Evolutionary conservation across 1,140 invertebrate genomes (phyloP), one percentile per base, ranked within the genome.

Genomic region (Camponotus pennsylvanicus): DNA sequence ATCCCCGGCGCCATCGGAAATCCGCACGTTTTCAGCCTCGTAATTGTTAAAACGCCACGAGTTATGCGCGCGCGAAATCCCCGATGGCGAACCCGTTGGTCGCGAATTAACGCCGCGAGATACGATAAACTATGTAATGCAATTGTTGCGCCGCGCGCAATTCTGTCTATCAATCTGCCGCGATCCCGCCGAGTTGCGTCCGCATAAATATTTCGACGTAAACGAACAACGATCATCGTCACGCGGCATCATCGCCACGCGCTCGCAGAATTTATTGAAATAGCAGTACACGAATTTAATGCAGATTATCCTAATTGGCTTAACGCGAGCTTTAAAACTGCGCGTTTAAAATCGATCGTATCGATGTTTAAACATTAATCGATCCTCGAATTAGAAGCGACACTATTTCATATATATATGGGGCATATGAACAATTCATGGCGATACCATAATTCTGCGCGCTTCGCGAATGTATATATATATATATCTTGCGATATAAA

Each of bases 101-200:
- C 45, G 70, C 57, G 21, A 55, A 40, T 57, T 82, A 86, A 86
- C 40, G 70, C 76, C 52, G 75, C 78, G 45, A 45, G 63, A 63
- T 52, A 52, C 64, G 76, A 86, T 71, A 80, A 76, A 70, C 63
- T 52, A 49, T 45, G 27, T 82, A 69, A 83, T 55, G 79, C 79
- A 83, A 83, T 83, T 75, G 40, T 40, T 21, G 40, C 6, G 27
- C 6, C 2, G 27, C 40, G 40, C 55, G 18, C 79, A 63, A 83
- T 83, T 75, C 69, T 45, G 61, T 75, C 69, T 61, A 37, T 15
- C 40, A 73, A 63, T 83, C 55, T 27, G 40, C 55, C 67, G 52
- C 79, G 79, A 63, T 69, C 40, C 55, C 42, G 76, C 59, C 52
- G 40, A 55, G 55, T 45, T 40, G 27, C 77, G 13, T 5, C 18